These are phyloP conservation scores for Prorops nasuta DNA, from an alignment of 1,140 invertebrate genomes.

Conservation along the genomic window DNA sequence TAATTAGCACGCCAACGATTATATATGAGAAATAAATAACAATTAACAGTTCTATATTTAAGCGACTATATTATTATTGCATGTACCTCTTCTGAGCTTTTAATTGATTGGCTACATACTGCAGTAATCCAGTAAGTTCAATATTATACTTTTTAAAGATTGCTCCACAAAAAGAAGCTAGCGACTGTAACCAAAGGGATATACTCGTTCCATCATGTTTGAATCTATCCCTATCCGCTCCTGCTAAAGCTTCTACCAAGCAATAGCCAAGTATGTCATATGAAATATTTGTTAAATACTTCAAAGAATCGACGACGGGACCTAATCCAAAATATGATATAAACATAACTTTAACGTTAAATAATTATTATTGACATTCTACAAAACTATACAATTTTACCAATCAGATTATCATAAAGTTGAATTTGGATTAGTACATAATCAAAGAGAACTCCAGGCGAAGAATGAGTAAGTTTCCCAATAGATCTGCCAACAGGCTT, in stretches of 20 bases:
- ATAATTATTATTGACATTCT: neutral
- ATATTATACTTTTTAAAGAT: conserved; percentile 98
- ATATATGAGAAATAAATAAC: neutral
- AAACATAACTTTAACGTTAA: conserved; percentile 4
- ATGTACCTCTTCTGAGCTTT: conserved; percentile 90
- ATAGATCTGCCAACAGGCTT: conserved; percentile 94
- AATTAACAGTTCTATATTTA: neutral
- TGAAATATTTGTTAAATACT: conserved; percentile 92
- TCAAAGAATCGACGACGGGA: conserved; percentile 96
- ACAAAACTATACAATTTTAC: conserved; percentile 23
- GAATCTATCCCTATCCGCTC: conserved; percentile 70
- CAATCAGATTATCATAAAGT: conserved; percentile 95
- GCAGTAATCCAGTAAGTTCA: conserved; percentile 90
- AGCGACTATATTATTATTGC: neutral
- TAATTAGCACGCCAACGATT: conserved; percentile 23
- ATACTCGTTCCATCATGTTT: conserved; percentile 93
- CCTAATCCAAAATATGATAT: conserved; percentile 46
- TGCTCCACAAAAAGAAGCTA: conserved; percentile 91
- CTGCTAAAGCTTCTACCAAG: conserved; percentile 86
- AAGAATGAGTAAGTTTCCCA: conserved; percentile 95
- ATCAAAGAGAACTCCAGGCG: conserved; percentile 93
- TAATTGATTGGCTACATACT: conserved; percentile 96
- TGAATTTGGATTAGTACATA: conserved; percentile 93
- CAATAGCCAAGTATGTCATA: conserved; percentile 97
- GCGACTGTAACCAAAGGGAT: conserved; percentile 90